A percentile compares a stretch with the other conserved stretches of the same genome.
Evolutionary conservation across 2,797 vertebrate species (phyloP).

Genomic region (Pachyuromys duprasi): DNA sequence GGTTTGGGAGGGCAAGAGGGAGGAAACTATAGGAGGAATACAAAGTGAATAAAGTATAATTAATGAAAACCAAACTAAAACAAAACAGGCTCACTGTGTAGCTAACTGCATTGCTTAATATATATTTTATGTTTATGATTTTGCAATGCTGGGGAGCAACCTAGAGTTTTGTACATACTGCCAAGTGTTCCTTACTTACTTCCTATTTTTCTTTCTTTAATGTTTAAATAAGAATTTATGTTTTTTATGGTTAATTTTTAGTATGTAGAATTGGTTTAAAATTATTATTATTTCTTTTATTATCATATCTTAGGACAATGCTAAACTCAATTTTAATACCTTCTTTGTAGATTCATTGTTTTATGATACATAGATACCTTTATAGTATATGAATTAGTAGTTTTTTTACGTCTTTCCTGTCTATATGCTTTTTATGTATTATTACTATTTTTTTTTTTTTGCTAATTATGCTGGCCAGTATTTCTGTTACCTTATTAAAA

Average conservation of each 20-base stretch:
- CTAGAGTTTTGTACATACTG: not conserved
- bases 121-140: not conserved
- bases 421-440: not conserved
- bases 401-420: not conserved
- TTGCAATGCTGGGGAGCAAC: not conserved
- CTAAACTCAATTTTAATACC: not conserved
- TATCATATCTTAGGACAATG: not conserved
- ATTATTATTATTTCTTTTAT: not conserved
- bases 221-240: not conserved
- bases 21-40: too few relatives aligned
- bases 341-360: not conserved
- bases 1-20: too few relatives aligned
- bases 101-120: too few relatives aligned
- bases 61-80: too few relatives aligned
- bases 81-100: too few relatives aligned
- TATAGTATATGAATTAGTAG: not conserved
- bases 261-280: not conserved
- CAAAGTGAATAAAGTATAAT: too few relatives aligned
- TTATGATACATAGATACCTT: not conserved
- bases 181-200: not conserved
- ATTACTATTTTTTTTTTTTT: not conserved
- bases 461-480: not conserved
- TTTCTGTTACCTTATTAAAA: not conserved
- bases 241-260: not conserved
- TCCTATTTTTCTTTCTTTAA: not conserved